phyloP scores from a whole-genome alignment of 2,797 vertebrate genomes.

The Galagoides demidoff region DNA sequence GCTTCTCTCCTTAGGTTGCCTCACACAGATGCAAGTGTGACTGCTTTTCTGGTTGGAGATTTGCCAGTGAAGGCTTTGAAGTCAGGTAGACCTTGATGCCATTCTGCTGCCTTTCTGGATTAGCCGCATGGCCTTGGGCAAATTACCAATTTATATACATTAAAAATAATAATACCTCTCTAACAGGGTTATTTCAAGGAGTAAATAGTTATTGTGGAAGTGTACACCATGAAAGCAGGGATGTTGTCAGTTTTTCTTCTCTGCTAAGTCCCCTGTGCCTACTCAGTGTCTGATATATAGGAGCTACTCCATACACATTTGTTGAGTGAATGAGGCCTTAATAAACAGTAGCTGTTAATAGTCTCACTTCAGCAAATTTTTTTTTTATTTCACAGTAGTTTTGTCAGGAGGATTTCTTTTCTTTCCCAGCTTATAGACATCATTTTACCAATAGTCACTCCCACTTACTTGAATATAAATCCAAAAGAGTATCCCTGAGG shows the following conservation, averaged over 20 bases:
- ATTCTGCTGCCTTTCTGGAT: background rate
- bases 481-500: conserved; percentile 8
- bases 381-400: background rate
- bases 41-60: background rate
- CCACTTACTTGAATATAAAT: conserved; percentile 57
- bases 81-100: background rate
- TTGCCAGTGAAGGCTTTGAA: conserved; percentile 12
- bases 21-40: background rate
- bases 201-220: conserved; percentile 5
- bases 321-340: background rate
- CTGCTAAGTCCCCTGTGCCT: background rate
- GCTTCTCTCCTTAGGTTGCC: background rate
- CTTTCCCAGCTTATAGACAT: background rate
- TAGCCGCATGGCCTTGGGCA: background rate
- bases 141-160: background rate
- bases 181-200: conserved; percentile 16
- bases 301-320: background rate
- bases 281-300: background rate
- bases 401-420: conserved; percentile 44
- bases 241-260: conserved; percentile 19
- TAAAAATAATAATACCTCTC: background rate
- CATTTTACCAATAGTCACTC: background rate
- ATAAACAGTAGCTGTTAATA: conserved; percentile 17
- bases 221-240: background rate
- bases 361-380: background rate